These are phyloP conservation scores for Cirrhinus mrigala DNA, from an alignment of 2,797 vertebrate species.

Conservation along the genomic window DNA sequence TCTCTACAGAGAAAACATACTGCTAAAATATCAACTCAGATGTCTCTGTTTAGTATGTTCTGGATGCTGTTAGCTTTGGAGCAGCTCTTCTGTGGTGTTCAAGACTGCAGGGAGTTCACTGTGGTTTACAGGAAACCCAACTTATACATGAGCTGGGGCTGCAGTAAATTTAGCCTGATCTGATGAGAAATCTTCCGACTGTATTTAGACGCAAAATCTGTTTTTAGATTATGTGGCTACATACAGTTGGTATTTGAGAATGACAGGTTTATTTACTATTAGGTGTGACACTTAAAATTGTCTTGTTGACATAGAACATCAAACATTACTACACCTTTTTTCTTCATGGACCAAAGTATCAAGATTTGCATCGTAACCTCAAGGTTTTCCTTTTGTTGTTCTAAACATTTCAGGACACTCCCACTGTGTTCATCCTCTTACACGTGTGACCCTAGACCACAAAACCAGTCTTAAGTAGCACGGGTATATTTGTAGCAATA, in stretches of 20 bases:
- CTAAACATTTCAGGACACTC: background rate
- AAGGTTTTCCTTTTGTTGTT: background rate
- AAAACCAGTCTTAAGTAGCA: too few relatives aligned
- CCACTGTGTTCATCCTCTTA: background rate
- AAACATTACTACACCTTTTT: background rate
- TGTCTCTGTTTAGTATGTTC: background rate
- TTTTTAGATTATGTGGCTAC: background rate
- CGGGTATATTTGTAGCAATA: too few relatives aligned
- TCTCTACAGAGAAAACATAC: background rate
- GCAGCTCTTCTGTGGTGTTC: background rate
- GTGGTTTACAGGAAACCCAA: slow-evolving; percentile 1
- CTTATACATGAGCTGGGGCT: background rate
- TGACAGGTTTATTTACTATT: background rate
- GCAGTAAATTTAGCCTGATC: background rate
- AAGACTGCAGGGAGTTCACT: slow-evolving; percentile 16
- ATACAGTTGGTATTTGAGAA: background rate
- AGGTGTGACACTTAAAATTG: background rate
- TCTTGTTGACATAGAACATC: background rate
- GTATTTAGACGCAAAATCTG: background rate
- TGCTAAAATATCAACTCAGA: background rate
- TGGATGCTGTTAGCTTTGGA: background rate
- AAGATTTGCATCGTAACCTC: background rate
- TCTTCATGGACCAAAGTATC: background rate
- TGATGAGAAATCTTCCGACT: background rate
- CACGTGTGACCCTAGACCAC: too few relatives aligned